Conservation (phyloP, 2,888 invertebrate genomes). For the Mayetiola destructor region DNA sequence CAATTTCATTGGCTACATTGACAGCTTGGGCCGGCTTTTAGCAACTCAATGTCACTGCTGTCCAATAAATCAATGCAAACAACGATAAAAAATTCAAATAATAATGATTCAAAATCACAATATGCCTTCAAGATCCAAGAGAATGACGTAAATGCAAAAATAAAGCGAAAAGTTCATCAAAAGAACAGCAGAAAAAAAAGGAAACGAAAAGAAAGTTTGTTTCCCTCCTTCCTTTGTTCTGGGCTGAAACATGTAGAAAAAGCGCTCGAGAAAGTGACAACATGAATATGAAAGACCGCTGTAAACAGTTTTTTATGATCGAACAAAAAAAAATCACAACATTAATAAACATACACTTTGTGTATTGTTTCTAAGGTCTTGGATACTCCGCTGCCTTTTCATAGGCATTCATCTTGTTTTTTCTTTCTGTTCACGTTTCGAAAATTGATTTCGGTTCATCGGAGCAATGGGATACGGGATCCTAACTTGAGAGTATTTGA, state of each 20-base stretch:
- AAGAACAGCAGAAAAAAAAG: not conserved
- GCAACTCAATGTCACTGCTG: not conserved
- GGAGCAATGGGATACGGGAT: too few species aligned
- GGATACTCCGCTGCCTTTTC: too few species aligned
- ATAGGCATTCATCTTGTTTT: too few species aligned
- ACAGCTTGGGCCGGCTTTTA: too few species aligned
- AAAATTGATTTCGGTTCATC: too few species aligned
- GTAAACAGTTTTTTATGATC: not conserved
- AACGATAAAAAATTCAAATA: not conserved
- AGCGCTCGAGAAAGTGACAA: not conserved
- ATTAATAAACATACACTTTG: too few species aligned
- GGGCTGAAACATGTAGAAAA: not conserved
- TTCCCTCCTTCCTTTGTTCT: not conserved
- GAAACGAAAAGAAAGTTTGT: constrained; percentile 1
- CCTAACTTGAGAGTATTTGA: too few species aligned
- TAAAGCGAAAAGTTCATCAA: not conserved
- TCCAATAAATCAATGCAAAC: constrained; percentile 8
- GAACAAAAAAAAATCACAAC: too few species aligned
- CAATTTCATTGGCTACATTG: not conserved
- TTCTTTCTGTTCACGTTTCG: too few species aligned
- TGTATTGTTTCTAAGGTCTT: too few species aligned
- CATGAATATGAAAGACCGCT: constrained; percentile 1
- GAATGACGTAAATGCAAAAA: not conserved
- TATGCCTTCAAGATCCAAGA: not conserved
- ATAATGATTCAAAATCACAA: not conserved